Conservation (phyloP, 2,113 vertebrate genomes). For the Gobiocypris rarus region DNA sequence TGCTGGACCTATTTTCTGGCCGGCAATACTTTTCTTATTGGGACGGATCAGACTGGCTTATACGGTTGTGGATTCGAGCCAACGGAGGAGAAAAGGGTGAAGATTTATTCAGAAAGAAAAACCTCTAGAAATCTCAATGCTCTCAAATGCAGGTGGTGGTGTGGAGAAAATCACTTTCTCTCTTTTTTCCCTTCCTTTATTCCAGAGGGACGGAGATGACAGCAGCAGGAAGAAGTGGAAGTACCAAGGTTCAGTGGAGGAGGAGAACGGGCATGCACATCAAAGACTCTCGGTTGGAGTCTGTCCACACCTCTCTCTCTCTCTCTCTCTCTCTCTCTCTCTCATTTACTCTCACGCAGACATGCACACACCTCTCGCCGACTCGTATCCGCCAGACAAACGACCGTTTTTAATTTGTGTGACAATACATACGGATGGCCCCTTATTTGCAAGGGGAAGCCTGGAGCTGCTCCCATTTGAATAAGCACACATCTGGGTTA, state of each 20-base stretch:
- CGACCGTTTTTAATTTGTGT: slow-evolving; percentile 77
- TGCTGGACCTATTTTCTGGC: slow-evolving; percentile 76
- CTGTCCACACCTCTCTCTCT: slow-evolving; percentile 47
- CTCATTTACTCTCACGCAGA: slow-evolving; percentile 16
- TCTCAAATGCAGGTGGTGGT: slow-evolving; percentile 69
- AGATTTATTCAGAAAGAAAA: slow-evolving; percentile 72
- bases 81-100: slow-evolving; percentile 75
- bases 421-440: slow-evolving; percentile 72
- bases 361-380: slow-evolving; percentile 20
- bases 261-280: slow-evolving; percentile 51
- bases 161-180: slow-evolving; percentile 65
- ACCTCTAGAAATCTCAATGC: slow-evolving; percentile 39
- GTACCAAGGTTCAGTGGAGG: slow-evolving; percentile 55
- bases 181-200: slow-evolving; percentile 48
- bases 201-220: slow-evolving; percentile 53
- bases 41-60: slow-evolving; percentile 78
- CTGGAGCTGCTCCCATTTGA: slow-evolving; percentile 75
- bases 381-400: slow-evolving; percentile 35
- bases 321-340: slow-evolving; percentile 27
- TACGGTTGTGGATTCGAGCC: slow-evolving; percentile 76
- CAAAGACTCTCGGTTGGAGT: slow-evolving; percentile 59
- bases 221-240: slow-evolving; percentile 41
- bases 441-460: slow-evolving; percentile 80
- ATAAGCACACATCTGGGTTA: slow-evolving; percentile 76
- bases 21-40: slow-evolving; percentile 75